Base-by-base conservation (phyloP, 2,113 vertebrate genomes). In the Microtus pennsylvanicus region DNA sequence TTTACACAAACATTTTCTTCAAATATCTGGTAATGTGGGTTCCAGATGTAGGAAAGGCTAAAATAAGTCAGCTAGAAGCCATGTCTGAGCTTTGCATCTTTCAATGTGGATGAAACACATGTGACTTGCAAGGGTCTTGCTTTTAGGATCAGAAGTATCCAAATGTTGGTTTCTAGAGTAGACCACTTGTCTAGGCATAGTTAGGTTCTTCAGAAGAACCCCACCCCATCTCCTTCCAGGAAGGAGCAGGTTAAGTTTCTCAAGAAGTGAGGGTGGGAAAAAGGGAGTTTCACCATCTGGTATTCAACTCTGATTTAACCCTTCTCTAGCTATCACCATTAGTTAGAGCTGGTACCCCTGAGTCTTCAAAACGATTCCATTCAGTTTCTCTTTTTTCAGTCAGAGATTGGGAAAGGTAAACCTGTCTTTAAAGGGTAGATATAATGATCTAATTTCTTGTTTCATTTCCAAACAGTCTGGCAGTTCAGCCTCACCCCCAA, bases 391-490 rank as follows among this genome's bases (percentile, higher is more conserved):
- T 90, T 91, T 91, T 61, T 50, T 50, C 50, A 67, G 22, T 61
- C n/a, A 47, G 33, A 76, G n/a, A 17, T 69, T 4, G 58, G 33
- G 58, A 42, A n/a, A 78, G 0, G 10, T 58, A 74, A 93, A 4
- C 55, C 80, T 70, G 81, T 81, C 30, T 75, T 70, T 38, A 67
- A 1, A 86, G 35, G 16, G 35, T 67, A 12, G 24, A 77, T 0
- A 11, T 82, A 42, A 90, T 47, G 42, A 72, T 38, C 42, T 52
- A 74, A 70, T 78, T 50, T 81, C 52, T 61, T 24, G 2, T 38
- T 38, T 21, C 42, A 94, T 74, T 96, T 95, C 92, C 80, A 90
- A 50, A 42, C 61, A 55, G 19, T 35, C 26, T 81, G 90, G 47
- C 21, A 52, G 61, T 89, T 87, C 47, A 47, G 45, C 21, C 38